Evolutionary conservation across 2,113 vertebrate genomes (phyloP), one percentile per base, ranked within the genome.

Genomic region (Sapayoa aenigma): DNA sequence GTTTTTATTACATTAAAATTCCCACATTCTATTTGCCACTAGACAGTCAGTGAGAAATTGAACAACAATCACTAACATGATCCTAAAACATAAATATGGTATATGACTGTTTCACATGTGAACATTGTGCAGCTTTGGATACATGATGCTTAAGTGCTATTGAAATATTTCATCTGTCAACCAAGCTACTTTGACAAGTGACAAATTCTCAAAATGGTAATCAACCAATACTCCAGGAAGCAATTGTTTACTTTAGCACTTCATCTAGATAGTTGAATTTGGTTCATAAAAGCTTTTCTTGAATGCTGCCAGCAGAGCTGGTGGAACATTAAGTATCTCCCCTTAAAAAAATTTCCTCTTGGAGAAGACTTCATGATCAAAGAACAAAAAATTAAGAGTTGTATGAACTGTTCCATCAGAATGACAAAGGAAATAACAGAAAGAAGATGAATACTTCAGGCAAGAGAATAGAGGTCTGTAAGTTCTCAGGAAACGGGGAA

Each of bases 131-230:
- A 74, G 14, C 41, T 88, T 72, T 0, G 14, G 65, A 67, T 59
- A 81, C 4, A 35, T 15, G 33, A 55, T 55, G 8, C 46, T 86
- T 63, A 86, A 75, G 44, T 25, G 35, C 27, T n/a, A 41, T 72
- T 94, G 55, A 87, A 89, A 89, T 68, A 89, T 84, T 84, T 59
- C 6, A 13, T 56, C 68, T 92, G 86, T 84, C 90, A 92, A 39
- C 92, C 83, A 89, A 86, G 14, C 7, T 78, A 68, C 41, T 87
- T 73, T 65, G 53, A 87, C 42, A 90, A 92, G 50, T 37, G 55
- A 90, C 67, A 92, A 73, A 79, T 94, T 95, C 67, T 77, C 35
- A 62, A 62, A 90, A 46, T 27, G 27, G 20, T 22, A 95, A 92
- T 94, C 79, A 89, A 63, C 23, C 55, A 81, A 78, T 84, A 96